Evolutionary conservation across 2,888 invertebrate genomes (phyloP).

Genomic region (Dryadula phaetusa): DNA sequence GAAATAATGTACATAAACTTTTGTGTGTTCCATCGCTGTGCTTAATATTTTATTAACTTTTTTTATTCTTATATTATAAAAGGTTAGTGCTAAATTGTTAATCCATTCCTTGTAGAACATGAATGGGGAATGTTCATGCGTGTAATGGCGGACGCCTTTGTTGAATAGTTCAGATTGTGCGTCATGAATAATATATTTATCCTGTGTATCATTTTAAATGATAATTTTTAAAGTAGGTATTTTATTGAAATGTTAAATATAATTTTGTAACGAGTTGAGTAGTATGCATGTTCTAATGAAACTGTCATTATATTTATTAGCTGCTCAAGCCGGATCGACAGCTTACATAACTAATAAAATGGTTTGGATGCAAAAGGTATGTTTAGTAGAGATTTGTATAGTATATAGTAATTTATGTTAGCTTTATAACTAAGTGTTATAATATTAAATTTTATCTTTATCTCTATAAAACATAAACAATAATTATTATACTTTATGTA

Average conservation of each 20-base stretch:
- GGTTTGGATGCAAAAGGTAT: slow-evolving; percentile 67
- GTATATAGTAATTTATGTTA: slow-evolving; percentile 18
- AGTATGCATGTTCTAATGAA: slow-evolving; percentile 13
- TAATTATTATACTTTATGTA: too few species aligned
- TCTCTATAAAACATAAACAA: neutral
- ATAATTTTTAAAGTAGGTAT: neutral
- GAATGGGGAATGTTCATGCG: slow-evolving; percentile 34
- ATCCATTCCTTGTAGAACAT: slow-evolving; percentile 27
- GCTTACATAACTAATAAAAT: slow-evolving; percentile 57
- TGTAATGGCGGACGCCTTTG: slow-evolving; percentile 38
- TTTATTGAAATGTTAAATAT: neutral
- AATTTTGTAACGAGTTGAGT: neutral
- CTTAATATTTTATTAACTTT: slow-evolving; percentile 51
- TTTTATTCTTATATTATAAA: slow-evolving; percentile 50
- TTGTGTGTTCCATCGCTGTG: slow-evolving; percentile 55
- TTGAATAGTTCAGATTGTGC: slow-evolving; percentile 22
- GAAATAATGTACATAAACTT: slow-evolving; percentile 55
- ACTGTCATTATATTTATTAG: slow-evolving; percentile 53
- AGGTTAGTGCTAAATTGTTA: slow-evolving; percentile 69
- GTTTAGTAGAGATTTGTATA: slow-evolving; percentile 48
- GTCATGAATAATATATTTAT: slow-evolving; percentile 19
- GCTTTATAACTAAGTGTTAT: too few species aligned
- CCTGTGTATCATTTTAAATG: neutral
- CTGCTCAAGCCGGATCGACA: slow-evolving; percentile 62
- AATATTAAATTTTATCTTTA: neutral